Evolutionary conservation across 2,888 invertebrate species (phyloP).

Genomic region (Melinopterus prodromus): DNA sequence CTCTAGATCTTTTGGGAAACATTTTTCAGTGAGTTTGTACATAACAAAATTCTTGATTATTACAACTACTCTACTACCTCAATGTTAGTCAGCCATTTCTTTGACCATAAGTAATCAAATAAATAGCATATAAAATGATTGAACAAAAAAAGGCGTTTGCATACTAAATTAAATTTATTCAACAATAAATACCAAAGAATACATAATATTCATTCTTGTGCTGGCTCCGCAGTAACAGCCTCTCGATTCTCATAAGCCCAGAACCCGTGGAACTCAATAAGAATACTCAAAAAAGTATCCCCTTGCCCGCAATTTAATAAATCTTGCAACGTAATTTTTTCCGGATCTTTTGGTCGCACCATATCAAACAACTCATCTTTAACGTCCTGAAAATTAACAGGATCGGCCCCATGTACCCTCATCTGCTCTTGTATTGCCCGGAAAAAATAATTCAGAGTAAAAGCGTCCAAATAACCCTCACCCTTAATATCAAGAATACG

Average conservation of each 20-base stretch:
- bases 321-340: constrained; percentile 86
- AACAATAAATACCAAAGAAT: background rate
- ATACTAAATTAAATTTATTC: background rate
- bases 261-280: constrained; percentile 95
- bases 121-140: too few species aligned
- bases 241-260: constrained; percentile 97
- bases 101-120: too few species aligned
- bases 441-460: constrained; percentile 92
- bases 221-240: constrained; percentile 72
- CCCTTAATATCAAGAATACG: constrained; percentile 89
- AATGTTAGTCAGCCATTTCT: too few species aligned
- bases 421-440: constrained; percentile 93
- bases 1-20: too few species aligned
- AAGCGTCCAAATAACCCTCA: constrained; percentile 87
- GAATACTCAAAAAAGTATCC: constrained; percentile 91
- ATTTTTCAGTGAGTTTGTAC: too few species aligned
- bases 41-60: too few species aligned
- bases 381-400: constrained; percentile 91
- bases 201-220: constrained; percentile 45
- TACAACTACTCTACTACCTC: too few species aligned
- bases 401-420: constrained; percentile 86
- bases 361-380: constrained; percentile 99
- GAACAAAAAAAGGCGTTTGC: too few species aligned
- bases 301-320: constrained; percentile 88
- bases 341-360: constrained; percentile 88